Evolutionary conservation across 2,888 invertebrate genomes (phyloP).

Genomic region (Pterostichus niger): DNA sequence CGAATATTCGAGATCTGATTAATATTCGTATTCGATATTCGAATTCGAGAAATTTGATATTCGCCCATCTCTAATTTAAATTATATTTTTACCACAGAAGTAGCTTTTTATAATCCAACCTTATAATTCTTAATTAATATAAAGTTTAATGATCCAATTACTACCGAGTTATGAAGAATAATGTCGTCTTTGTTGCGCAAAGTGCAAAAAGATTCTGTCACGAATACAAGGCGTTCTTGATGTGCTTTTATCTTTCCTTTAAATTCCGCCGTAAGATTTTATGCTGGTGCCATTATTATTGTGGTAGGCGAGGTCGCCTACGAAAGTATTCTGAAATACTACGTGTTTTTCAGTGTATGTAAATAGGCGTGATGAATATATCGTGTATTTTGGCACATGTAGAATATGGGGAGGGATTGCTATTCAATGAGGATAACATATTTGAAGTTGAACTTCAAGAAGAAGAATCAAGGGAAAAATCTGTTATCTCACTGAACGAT

Average conservation of each 20-base stretch:
- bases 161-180: neutral
- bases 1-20: no score
- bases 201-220: conserved; percentile 4
- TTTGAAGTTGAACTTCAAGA: conserved; percentile 7
- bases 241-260: conserved; percentile 32
- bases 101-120: neutral
- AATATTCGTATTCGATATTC: no score
- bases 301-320: neutral
- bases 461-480: neutral
- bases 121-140: conserved; percentile 22
- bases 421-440: neutral
- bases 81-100: no score
- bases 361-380: conserved; percentile 32
- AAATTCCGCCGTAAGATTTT: neutral
- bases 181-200: neutral
- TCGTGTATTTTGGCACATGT: conserved; percentile 1
- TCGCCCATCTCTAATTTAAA: no score
- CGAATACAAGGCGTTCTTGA: neutral
- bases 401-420: neutral
- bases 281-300: conserved; percentile 18
- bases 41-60: no score
- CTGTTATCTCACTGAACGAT: neutral
- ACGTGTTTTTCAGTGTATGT: conserved; percentile 25
- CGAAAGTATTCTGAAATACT: neutral
- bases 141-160: neutral